Evolutionary conservation across 1,140 invertebrate species (phyloP).

Genomic region (Augochlora pura): DNA sequence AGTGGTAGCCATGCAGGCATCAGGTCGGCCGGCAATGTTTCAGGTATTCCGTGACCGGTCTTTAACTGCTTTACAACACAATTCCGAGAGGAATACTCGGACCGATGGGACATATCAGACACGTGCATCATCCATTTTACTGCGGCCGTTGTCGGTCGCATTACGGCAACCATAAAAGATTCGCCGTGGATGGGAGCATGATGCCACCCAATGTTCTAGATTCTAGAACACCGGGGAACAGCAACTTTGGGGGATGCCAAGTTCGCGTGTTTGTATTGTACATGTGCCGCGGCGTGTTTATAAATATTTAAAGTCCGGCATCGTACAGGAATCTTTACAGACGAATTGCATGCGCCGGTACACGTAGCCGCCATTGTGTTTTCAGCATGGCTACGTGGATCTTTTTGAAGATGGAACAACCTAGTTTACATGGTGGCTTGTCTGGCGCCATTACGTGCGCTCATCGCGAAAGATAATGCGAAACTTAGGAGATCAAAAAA

Average conservation of each 20-base stretch:
- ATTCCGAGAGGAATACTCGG: not conserved
- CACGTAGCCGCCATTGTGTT: not conserved
- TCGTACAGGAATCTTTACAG: constrained; percentile 4
- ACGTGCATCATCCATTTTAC: constrained; percentile 22
- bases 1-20: not conserved
- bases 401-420: not conserved
- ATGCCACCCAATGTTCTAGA: constrained; percentile 5
- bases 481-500: too few relatives aligned
- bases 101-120: constrained; percentile 22
- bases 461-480: too few relatives aligned
- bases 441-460: not conserved
- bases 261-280: not conserved
- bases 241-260: not conserved
- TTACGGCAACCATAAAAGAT: constrained; percentile 40
- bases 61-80: constrained; percentile 25
- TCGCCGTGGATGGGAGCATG: constrained; percentile 4
- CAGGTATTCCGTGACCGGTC: not conserved
- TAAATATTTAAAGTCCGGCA: constrained; percentile 32
- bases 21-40: constrained; percentile 6
- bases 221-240: not conserved
- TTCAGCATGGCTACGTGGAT: not conserved
- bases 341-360: not conserved
- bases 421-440: not conserved
- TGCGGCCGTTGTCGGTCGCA: constrained; percentile 11
- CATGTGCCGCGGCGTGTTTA: not conserved